A percentile compares a stretch with the other conserved stretches of the same genome.
These are phyloP conservation scores for Coelopa frigida DNA, from an alignment of 1,140 invertebrate genomes.

Conservation along the genomic window DNA sequence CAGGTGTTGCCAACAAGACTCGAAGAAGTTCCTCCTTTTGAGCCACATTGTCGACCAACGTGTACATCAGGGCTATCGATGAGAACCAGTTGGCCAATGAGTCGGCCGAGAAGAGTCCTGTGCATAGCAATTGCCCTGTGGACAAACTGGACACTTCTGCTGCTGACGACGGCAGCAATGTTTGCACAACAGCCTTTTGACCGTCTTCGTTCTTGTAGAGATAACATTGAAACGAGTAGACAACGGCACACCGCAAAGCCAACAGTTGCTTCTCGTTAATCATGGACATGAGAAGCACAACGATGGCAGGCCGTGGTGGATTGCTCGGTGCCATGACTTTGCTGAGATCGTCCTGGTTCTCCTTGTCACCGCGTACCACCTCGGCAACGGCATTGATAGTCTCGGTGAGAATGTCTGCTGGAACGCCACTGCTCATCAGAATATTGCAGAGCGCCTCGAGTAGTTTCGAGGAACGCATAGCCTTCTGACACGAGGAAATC, in stretches of 20 bases:
- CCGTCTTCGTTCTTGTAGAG: conserved; percentile 88
- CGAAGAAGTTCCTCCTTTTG: conserved; percentile 91
- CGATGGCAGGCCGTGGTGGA: conserved; percentile 85
- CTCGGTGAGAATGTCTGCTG: conserved; percentile 91
- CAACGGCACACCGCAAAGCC: conserved; percentile 80
- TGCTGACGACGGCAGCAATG: conserved; percentile 76
- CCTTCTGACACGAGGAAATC: conserved; percentile 76
- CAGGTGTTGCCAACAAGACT: conserved; percentile 82
- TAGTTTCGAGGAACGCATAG: conserved; percentile 76
- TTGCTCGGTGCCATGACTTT: conserved; percentile 86
- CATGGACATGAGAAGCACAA: conserved; percentile 96
- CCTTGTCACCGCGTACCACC: conserved; percentile 81
- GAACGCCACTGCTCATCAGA: conserved; percentile 92
- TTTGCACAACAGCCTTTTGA: conserved; percentile 82
- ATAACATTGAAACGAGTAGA: conserved; percentile 97
- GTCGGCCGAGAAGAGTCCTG: conserved; percentile 86
- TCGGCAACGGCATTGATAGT: conserved; percentile 94
- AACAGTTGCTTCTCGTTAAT: conserved; percentile 98
- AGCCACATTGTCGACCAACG: conserved; percentile 77
- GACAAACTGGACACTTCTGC: conserved; percentile 62
- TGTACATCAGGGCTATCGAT: conserved; percentile 82
- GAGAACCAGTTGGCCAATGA: conserved; percentile 97
- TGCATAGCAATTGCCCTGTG: conserved; percentile 87
- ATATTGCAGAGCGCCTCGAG: conserved; percentile 79
- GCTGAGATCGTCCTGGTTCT: conserved; percentile 89